These are phyloP conservation scores for Adelphocoris suturalis DNA, from an alignment of 2,888 invertebrate genomes.

Conservation along the genomic window DNA sequence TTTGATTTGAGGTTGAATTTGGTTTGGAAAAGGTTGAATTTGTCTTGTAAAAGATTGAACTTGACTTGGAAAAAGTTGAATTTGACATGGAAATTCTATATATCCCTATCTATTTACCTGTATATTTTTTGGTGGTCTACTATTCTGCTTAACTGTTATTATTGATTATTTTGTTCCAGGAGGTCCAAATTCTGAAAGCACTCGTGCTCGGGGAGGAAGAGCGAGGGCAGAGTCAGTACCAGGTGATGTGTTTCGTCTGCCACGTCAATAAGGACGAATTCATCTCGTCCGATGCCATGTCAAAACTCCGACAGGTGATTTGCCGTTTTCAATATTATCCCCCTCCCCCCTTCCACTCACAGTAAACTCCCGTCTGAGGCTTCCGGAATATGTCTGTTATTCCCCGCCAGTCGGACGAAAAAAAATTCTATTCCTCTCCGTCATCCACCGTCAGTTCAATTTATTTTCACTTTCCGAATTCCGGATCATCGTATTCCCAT, in stretches of 20 bases:
- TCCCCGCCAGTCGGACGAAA: background rate
- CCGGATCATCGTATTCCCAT: background rate
- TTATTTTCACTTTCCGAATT: constrained; percentile 17
- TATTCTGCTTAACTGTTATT: no score
- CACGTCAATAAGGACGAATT: constrained; percentile 95
- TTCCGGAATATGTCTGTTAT: background rate
- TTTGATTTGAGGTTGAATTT: no score
- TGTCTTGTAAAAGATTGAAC: no score
- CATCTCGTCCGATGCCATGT: constrained; percentile 97
- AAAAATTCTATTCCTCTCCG: background rate
- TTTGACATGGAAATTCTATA: no score
- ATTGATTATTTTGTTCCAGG: constrained; percentile 81
- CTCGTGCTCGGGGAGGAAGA: constrained; percentile 95
- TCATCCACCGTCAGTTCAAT: background rate
- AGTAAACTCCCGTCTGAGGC: background rate
- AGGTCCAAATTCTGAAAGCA: constrained; percentile 94
- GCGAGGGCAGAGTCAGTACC: constrained; percentile 91
- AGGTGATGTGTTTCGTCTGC: constrained; percentile 94
- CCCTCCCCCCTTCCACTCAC: background rate
- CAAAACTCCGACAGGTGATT: constrained; percentile 91
- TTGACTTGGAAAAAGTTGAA: no score
- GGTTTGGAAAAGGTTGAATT: no score
- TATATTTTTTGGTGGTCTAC: no score
- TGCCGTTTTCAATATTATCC: background rate
- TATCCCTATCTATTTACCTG: no score